Evolutionary conservation across 35 echinoderm and acorn worm species (phyloP).

Genomic region (Heliocidaris tuberculata): DNA sequence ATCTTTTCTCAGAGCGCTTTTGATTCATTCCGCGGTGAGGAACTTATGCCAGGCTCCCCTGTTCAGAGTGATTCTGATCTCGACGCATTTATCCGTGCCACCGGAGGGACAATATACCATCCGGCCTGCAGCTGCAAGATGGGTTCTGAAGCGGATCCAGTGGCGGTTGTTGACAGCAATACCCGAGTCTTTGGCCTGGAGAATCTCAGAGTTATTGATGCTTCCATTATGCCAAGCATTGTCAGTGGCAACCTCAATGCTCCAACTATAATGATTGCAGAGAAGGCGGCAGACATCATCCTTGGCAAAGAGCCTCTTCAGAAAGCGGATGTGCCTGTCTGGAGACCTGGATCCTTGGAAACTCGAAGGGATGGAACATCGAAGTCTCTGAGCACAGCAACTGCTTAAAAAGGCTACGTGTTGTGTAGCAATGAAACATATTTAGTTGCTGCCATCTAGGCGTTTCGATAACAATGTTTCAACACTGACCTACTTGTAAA

Average conservation of each 20-base stretch:
- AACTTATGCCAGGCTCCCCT: constrained; percentile 74
- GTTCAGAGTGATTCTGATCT: constrained; percentile 69
- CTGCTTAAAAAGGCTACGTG: no score
- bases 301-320: constrained; percentile 60
- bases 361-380: constrained; percentile 51
- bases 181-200: constrained; percentile 82
- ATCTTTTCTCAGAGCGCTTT: constrained; percentile 83
- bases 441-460: no score
- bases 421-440: no score
- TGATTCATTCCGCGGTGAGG: constrained; percentile 65
- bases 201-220: constrained; percentile 83
- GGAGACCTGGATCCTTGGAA: constrained; percentile 63
- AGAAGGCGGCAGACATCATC: constrained; percentile 95
- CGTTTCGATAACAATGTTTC: no score
- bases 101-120: constrained; percentile 79
- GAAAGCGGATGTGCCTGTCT: constrained; percentile 61
- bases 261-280: constrained; percentile 94
- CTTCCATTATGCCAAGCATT: constrained; percentile 93
- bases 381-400: no score
- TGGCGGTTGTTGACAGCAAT: constrained; percentile 85
- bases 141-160: constrained; percentile 80
- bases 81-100: constrained; percentile 74
- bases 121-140: constrained; percentile 94
- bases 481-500: no score
- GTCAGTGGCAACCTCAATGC: constrained; percentile 91